phyloP scores from a whole-genome alignment of 2,113 vertebrate species.

The Cnemophilus loriae region DNA sequence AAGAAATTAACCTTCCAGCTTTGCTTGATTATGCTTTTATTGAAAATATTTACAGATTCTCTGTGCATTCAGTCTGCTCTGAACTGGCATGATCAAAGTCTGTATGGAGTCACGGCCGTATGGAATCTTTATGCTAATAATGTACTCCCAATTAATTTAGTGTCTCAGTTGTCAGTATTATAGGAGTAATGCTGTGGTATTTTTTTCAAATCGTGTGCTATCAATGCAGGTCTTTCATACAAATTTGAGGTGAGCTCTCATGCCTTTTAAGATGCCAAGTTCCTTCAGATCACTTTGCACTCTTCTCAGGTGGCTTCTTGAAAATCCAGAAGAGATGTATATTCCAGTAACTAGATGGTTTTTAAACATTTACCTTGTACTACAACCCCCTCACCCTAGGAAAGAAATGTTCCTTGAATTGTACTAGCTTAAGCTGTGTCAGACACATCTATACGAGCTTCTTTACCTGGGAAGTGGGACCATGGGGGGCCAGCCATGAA shows the following conservation, averaged over 20 bases:
- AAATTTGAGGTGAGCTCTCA: not conserved
- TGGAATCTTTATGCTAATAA: not conserved
- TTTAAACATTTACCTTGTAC: not conserved
- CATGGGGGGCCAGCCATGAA: not conserved
- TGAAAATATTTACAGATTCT: not conserved
- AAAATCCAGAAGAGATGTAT: not conserved
- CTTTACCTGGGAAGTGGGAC: not conserved
- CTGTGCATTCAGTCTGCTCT: not conserved
- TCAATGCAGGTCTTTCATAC: not conserved
- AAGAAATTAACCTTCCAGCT: not conserved
- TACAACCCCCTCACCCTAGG: rapidly evolving
- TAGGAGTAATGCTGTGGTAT: not conserved
- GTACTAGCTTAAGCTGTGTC: not conserved
- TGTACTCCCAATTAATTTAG: not conserved
- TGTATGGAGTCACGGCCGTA: not conserved
- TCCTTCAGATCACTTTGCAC: not conserved
- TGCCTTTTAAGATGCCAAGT: not conserved
- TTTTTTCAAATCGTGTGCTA: not conserved
- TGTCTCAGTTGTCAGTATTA: not conserved
- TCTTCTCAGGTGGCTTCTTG: not conserved
- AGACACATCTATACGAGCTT: not conserved
- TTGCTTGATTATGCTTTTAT: not conserved
- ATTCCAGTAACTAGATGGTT: not conserved
- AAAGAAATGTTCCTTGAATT: not conserved
- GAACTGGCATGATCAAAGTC: not conserved